Conservation (phyloP, 2,888 invertebrate species). For the Branchinecta sandiegonensis region DNA sequence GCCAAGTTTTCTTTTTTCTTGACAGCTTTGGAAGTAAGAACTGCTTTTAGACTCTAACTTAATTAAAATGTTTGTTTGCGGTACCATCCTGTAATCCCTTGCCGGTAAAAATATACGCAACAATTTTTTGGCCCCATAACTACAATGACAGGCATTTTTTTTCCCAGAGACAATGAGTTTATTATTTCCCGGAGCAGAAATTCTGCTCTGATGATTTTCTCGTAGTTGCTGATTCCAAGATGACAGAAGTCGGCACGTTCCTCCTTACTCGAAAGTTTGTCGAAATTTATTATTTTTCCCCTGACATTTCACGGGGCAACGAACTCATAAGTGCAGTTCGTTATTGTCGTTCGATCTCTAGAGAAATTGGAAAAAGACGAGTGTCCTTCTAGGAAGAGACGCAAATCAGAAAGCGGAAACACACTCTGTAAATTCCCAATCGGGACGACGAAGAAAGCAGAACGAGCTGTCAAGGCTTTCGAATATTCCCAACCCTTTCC, state of each 20-base stretch:
- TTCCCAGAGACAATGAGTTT: background rate
- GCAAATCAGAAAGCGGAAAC: slow-evolving; percentile 14
- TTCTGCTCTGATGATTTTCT: background rate
- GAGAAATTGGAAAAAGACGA: slow-evolving; percentile 9
- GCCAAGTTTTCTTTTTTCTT: too few species aligned
- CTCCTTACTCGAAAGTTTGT: background rate
- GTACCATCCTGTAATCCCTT: too few species aligned
- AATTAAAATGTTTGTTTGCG: too few species aligned
- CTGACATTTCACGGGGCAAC: slow-evolving; percentile 14
- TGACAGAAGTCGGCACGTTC: background rate
- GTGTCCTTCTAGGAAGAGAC: background rate
- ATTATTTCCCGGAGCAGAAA: background rate
- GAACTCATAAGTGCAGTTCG: background rate
- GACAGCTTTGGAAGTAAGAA: too few species aligned
- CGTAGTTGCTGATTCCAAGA: background rate
- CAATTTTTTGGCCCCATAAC: too few species aligned
- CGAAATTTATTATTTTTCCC: slow-evolving; percentile 13
- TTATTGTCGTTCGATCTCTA: background rate
- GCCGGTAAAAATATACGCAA: too few species aligned
- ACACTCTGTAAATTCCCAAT: background rate
- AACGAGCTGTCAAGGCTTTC: background rate
- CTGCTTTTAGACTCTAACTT: too few species aligned
- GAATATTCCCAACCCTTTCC: background rate
- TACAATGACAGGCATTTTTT: too few species aligned
- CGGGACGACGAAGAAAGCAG: background rate